phyloP scores from a whole-genome alignment of 1,140 invertebrate species.

The Drosophila bocki region DNA sequence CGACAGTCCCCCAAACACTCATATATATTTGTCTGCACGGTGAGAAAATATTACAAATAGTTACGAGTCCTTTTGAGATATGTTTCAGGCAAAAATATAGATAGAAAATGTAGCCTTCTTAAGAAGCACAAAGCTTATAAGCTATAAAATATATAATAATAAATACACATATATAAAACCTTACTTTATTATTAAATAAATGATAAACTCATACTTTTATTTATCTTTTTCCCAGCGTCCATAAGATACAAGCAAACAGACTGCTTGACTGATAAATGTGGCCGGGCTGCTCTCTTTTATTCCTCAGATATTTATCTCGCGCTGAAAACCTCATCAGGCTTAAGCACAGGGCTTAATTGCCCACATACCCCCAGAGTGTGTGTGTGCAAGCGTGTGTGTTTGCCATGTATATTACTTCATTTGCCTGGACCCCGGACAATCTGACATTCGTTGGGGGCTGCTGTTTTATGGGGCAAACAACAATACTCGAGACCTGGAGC shows the following conservation, averaged over 20 bases:
- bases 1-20: conserved; percentile 14
- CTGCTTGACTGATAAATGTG: conserved; percentile 24
- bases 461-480: conserved; percentile 52
- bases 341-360: conserved; percentile 75
- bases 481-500: conserved; percentile 17
- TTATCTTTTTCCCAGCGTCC: background rate
- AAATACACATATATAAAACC: background rate
- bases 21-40: background rate
- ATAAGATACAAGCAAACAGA: background rate
- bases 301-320: conserved; percentile 74
- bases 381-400: conserved; percentile 19
- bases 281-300: conserved; percentile 28
- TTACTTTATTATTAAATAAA: background rate
- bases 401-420: conserved; percentile 57
- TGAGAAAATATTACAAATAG: background rate
- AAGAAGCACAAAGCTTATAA: background rate
- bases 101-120: background rate
- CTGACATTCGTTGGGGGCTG: conserved; percentile 28
- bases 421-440: conserved; percentile 54
- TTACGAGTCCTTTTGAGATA: background rate
- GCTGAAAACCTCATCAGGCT: conserved; percentile 78
- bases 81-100: too few relatives aligned
- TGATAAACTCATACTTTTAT: background rate
- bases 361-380: conserved; percentile 30
- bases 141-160: background rate